Evolutionary conservation across 2,888 invertebrate genomes (phyloP), one percentile per base, ranked within the genome.

Genomic region (Periphyllus acericola): DNA sequence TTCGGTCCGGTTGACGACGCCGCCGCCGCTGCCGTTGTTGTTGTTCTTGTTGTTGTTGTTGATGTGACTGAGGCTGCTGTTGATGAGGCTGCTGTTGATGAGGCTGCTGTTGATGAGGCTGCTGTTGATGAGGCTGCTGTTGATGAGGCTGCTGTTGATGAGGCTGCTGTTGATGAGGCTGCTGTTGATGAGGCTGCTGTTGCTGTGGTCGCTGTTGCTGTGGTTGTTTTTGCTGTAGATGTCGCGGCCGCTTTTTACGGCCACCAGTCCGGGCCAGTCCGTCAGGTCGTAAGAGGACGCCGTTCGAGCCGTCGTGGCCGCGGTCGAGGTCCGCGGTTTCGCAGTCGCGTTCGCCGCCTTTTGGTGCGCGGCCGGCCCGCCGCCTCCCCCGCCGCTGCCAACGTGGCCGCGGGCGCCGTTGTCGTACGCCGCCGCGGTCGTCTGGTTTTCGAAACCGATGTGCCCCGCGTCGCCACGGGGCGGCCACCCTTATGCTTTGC

Each of bases 401-500:
- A 4, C 40, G 75, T 19, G 72, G 19, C 14, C n/a, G 40, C 34
- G 14, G 75, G 8, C n/a, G 75, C n/a, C 25, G 36, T 8, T 9
- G 40, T 9, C 75, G n/a, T 52, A 29, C n/a, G 76, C 46, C 29
- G 17, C 46, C 46, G 21, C 36, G 34, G 74, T 5, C 21, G 74
- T 74, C 34, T 21, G 34, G 74, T 74, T 74, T 21, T 74, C 32
- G 74, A 21, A 74, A 0, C 14, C 36, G 34, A 32, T 74, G 19
- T 88, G 89, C 84, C 89, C 89, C 88, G 76, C 25, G n/a, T 25
- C 17, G 76, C 72, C 94, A 92, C 94, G 94, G 93, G 95, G 93
- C 92, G 95, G 94, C 92, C 95, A 94, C 89, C 95, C 95, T 95
- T 95, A 95, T 94, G 95, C 95, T 91, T 94, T 93, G 91, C 94